phyloP scores from a whole-genome alignment of 1,140 invertebrate species.

The Drosophila paulistorum region DNA sequence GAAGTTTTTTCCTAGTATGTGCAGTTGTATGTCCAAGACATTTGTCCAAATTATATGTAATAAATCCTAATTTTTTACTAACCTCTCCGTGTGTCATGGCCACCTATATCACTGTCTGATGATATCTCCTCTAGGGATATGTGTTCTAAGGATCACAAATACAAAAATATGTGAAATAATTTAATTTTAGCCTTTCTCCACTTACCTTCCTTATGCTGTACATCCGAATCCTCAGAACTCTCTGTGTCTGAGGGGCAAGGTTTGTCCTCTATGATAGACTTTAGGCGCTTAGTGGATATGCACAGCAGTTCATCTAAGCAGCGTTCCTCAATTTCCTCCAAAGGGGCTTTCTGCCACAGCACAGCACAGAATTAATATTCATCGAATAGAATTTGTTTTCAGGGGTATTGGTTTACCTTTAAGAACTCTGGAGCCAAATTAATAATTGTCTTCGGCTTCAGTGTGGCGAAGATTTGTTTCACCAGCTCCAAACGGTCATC shows the following conservation, averaged over 20 bases:
- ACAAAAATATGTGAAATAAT: not conserved
- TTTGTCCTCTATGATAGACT: constrained; percentile 84
- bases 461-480: constrained; percentile 86
- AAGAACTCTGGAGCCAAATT: constrained; percentile 86
- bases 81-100: constrained; percentile 52
- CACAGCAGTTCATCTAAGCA: constrained; percentile 86
- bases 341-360: constrained; percentile 82
- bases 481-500: constrained; percentile 87
- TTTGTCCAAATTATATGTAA: constrained; percentile 53
- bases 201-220: constrained; percentile 70
- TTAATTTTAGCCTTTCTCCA: not conserved
- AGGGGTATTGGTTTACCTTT: constrained; percentile 40
- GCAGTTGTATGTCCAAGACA: constrained; percentile 48
- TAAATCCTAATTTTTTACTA: constrained; percentile 22
- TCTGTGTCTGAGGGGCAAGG: constrained; percentile 85
- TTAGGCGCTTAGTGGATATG: constrained; percentile 85
- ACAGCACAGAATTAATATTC: not conserved
- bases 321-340: constrained; percentile 86
- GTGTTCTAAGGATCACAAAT: constrained; percentile 82
- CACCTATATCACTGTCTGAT: constrained; percentile 83
- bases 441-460: constrained; percentile 86
- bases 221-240: constrained; percentile 83
- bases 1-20: constrained; percentile 22
- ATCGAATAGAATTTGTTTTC: not conserved
- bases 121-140: constrained; percentile 86